Conservation (phyloP, 1,140 invertebrate species). For the Chymomyza costata region DNA sequence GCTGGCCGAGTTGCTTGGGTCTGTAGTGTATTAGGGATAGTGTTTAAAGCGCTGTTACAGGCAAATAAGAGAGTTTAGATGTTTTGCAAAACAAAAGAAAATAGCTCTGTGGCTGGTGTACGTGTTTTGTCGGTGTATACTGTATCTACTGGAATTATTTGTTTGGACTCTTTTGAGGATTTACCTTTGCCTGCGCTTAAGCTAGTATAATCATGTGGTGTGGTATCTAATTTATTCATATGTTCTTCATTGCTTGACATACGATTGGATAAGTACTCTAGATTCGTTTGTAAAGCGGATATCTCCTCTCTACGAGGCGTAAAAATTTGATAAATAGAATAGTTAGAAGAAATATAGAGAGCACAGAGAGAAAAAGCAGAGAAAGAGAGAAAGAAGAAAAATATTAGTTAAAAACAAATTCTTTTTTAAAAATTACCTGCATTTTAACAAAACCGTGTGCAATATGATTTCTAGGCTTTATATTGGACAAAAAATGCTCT, state of each 20-base stretch:
- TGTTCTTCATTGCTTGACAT: slow-evolving; percentile 74
- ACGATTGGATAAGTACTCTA: slow-evolving; percentile 77
- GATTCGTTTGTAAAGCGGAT: slow-evolving; percentile 78
- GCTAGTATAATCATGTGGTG: slow-evolving; percentile 62
- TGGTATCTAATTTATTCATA: slow-evolving; percentile 68
- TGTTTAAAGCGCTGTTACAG: no score
- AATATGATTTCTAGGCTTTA: not conserved
- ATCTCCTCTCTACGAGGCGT: slow-evolving; percentile 76
- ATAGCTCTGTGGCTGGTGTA: no score
- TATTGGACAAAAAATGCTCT: slow-evolving; percentile 37
- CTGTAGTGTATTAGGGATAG: no score
- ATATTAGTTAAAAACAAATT: slow-evolving; percentile 37
- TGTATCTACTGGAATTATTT: no score
- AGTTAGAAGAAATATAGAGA: slow-evolving; percentile 26
- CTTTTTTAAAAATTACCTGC: slow-evolving; percentile 36
- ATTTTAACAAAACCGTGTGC: slow-evolving; percentile 22
- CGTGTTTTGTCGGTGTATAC: no score
- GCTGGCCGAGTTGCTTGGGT: not conserved
- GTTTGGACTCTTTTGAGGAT: no score
- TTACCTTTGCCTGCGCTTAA: slow-evolving; percentile 72
- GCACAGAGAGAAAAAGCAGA: slow-evolving; percentile 31
- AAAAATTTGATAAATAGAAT: slow-evolving; percentile 1
- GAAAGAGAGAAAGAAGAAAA: slow-evolving; percentile 12
- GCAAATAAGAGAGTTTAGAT: no score
- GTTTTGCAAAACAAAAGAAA: no score